Evolutionary conservation across 2,113 vertebrate species (phyloP).

Genomic region (Oryzias celebensis): DNA sequence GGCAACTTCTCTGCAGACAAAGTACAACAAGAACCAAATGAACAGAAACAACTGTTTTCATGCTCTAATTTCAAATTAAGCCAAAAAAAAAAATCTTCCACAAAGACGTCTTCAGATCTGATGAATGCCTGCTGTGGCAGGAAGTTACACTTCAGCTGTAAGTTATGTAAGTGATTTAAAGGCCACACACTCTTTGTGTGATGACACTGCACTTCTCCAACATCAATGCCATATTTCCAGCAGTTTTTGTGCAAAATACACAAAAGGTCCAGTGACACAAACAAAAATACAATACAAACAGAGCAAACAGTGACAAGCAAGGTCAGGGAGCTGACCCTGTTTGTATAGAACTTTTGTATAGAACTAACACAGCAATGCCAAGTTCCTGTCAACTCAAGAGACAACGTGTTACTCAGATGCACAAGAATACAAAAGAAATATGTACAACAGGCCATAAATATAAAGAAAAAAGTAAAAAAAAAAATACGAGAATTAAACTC

Average conservation of each 20-base stretch:
- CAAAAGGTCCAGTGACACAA: conserved; percentile 3
- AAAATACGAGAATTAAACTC: neutral
- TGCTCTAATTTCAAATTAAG: neutral
- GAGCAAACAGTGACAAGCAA: neutral
- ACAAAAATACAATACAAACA: conserved; percentile 15
- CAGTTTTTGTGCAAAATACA: too few species aligned
- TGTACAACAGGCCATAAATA: neutral
- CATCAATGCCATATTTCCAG: too few species aligned
- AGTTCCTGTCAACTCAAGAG: neutral
- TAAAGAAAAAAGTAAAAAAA: neutral
- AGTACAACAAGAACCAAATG: neutral
- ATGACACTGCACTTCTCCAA: too few species aligned
- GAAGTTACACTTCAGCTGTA: too few species aligned
- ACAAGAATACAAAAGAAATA: conserved; percentile 27
- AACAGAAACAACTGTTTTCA: neutral
- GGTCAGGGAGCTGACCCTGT: conserved; percentile 27
- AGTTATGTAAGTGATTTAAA: too few species aligned
- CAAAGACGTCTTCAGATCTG: too few species aligned
- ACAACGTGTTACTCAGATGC: conserved; percentile 23
- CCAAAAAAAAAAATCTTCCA: neutral
- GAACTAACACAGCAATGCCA: conserved; percentile 20
- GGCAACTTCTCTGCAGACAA: conserved; percentile 85
- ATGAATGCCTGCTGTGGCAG: too few species aligned
- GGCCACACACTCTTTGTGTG: too few species aligned
- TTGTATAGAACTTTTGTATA: conserved; percentile 29